A percentile compares a stretch with the other conserved stretches of the same genome.
phyloP scores from a whole-genome alignment of 2,797 vertebrate species.

The Brachymystax lenok region DNA sequence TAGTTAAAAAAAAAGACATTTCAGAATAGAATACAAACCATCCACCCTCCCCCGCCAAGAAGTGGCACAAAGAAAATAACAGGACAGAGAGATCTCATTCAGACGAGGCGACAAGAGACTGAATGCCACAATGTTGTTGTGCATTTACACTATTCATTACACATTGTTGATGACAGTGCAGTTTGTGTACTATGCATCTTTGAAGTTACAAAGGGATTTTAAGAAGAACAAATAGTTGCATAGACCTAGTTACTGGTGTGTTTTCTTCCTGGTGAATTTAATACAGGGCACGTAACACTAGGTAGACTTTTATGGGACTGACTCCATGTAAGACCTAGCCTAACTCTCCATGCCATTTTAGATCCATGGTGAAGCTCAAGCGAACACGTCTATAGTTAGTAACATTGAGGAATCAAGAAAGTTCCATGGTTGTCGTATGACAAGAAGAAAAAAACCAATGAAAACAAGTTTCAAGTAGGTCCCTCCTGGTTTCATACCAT shows the following conservation, averaged over 20 bases:
- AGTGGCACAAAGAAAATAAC: slow-evolving; percentile 37
- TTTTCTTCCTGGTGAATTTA: too few species aligned
- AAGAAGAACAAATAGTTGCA: too few species aligned
- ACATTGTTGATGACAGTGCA: neutral
- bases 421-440: neutral
- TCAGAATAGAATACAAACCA: slow-evolving; percentile 34
- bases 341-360: slow-evolving; percentile 1
- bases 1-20: slow-evolving; percentile 31
- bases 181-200: neutral
- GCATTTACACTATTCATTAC: slow-evolving; percentile 3
- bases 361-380: neutral
- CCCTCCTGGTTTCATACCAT: neutral
- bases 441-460: neutral
- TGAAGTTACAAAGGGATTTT: too few species aligned
- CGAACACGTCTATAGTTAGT: neutral
- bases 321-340: too few species aligned
- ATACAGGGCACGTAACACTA: too few species aligned
- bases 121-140: slow-evolving; percentile 24
- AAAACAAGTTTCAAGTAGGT: neutral
- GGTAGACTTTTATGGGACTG: too few species aligned
- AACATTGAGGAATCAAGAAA: neutral
- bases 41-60: neutral
- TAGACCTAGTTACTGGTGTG: too few species aligned
- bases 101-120: slow-evolving; percentile 23
- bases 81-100: slow-evolving; percentile 34